Evolutionary conservation across 2,888 invertebrate genomes (phyloP), one percentile per base, ranked within the genome.

Genomic region (Athalia circularis): DNA sequence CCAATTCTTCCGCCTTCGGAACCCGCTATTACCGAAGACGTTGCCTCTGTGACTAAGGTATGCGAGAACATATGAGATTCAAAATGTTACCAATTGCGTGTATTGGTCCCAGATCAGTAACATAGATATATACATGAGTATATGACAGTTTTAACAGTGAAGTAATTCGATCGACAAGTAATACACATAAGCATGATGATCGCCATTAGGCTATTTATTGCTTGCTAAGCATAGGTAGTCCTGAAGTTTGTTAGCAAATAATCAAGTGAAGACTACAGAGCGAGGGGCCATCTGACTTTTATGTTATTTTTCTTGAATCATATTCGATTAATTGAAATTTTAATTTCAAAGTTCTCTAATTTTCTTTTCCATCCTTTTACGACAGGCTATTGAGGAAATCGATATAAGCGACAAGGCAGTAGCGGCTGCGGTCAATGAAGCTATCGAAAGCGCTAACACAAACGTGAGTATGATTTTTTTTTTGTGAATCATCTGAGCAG

Each of bases 241-340:
- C 89, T 84, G 86, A 87, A 80, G 82, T 83, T 79, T 84, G 79
- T 82, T 79, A 61, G 52, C 62, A 78, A 80, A 59, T 81, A 78
- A 79, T 80, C 82, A 84, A 57, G 75, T 64, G 89, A 85, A 87
- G 88, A 89, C 83, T 82, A 79, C 67, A 65, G 89, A 85, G 89
- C 88, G 89, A 89, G 89, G 90, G 90, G 90, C 90, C 90, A 90
- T 89, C 90, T 90, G 90, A 90, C 84, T 79, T 64, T 80, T 72
- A 45, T 78, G 79, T 54, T 59, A 64, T 70, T 43, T 15, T 68
- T 79, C 52, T 62, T 61, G 45, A 4, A 59, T 52, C 52, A 68
- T 59, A 64, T 57, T 54, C 15, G 13, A 47, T 3, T 6, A 11
- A 50, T 29, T n/a, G 50, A 29, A n/a, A 9, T 54, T 65, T 78